These are phyloP conservation scores for Adela reaumurella DNA, from an alignment of 2,888 invertebrate species.

Conservation along the genomic window DNA sequence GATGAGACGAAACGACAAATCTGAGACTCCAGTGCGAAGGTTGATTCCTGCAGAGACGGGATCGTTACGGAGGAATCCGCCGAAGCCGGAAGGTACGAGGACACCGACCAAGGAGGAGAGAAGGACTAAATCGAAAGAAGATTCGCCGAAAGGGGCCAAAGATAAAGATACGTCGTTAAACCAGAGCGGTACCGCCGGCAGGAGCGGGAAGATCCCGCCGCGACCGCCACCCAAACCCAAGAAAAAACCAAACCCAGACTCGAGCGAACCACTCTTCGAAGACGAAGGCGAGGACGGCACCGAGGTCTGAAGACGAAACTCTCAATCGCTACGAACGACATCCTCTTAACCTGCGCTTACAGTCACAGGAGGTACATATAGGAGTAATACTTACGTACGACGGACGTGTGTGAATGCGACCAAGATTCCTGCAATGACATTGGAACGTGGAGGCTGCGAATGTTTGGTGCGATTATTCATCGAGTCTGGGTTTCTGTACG, in stretches of 20 bases:
- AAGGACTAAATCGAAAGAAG: slow-evolving; percentile 20
- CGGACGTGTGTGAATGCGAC: no score
- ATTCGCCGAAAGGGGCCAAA: slow-evolving; percentile 38
- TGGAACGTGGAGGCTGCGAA: no score
- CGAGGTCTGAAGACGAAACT: slow-evolving; percentile 70
- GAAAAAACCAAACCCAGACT: slow-evolving; percentile 64
- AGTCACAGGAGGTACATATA: no score
- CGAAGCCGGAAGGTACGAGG: slow-evolving; percentile 29
- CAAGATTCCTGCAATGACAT: no score
- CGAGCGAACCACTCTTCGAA: slow-evolving; percentile 74
- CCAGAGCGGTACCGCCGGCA: slow-evolving; percentile 39
- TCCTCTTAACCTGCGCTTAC: no score
- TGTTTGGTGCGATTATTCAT: no score
- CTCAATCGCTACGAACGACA: no score
- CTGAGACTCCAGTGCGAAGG: slow-evolving; percentile 34
- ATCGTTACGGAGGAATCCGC: slow-evolving; percentile 37
- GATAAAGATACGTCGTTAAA: slow-evolving; percentile 32
- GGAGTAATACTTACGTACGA: no score
- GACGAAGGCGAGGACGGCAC: slow-evolving; percentile 88
- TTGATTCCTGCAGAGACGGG: slow-evolving; percentile 52
- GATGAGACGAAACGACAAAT: slow-evolving; percentile 29
- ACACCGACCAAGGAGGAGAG: slow-evolving; percentile 23
- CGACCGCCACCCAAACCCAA: slow-evolving; percentile 82
- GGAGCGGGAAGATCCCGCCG: slow-evolving; percentile 71
- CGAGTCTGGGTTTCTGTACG: no score